Conservation (phyloP, 1,140 invertebrate genomes). For the Ips typographus region DNA sequence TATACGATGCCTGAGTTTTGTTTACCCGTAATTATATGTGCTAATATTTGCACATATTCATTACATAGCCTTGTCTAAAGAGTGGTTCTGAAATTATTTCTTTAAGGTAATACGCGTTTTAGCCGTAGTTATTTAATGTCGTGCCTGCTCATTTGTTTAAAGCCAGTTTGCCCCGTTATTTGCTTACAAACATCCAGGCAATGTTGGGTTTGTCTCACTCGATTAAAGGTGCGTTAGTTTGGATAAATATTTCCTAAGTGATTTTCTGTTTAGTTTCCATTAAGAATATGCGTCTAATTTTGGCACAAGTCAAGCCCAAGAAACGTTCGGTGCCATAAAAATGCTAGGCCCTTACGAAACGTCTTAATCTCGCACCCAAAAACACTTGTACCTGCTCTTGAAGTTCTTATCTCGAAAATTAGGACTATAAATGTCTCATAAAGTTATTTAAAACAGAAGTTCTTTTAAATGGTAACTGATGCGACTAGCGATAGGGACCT, state of each 20-base stretch:
- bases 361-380: background rate
- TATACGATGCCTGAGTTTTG: slow-evolving; percentile 1
- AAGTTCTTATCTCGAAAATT: slow-evolving; percentile 21
- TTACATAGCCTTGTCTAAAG: slow-evolving; percentile 22
- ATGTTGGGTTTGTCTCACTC: slow-evolving; percentile 5
- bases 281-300: background rate
- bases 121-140: slow-evolving; percentile 10
- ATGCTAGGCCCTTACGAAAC: too few relatives aligned
- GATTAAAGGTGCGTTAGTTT: slow-evolving; percentile 3
- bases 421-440: slow-evolving; percentile 24
- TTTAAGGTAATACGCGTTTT: slow-evolving; percentile 6
- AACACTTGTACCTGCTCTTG: slow-evolving; percentile 5
- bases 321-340: too few relatives aligned
- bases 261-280: background rate
- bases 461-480: slow-evolving; percentile 24
- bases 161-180: slow-evolving; percentile 9
- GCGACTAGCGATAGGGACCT: slow-evolving; percentile 3
- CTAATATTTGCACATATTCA: slow-evolving; percentile 27
- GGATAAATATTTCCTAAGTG: background rate
- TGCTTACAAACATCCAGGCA: slow-evolving; percentile 6
- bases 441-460: slow-evolving; percentile 31
- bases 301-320: background rate
- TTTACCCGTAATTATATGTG: slow-evolving; percentile 11
- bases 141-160: slow-evolving; percentile 21
- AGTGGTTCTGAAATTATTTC: slow-evolving; percentile 15